Evolutionary conservation across 2,797 vertebrate species (phyloP).

Genomic region (Anguilla pacifica): DNA sequence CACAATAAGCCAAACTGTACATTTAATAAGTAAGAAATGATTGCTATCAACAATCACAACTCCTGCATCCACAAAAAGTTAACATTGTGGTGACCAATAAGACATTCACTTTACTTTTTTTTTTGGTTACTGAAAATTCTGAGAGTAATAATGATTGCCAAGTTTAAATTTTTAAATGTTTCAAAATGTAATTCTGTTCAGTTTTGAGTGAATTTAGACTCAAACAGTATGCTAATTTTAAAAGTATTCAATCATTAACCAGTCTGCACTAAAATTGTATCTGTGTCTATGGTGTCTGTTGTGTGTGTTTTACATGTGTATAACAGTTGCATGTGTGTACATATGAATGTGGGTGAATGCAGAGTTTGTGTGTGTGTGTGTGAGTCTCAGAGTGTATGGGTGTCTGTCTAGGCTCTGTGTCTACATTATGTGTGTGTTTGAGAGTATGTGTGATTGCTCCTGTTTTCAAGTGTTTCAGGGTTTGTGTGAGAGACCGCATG

Average conservation of each 20-base stretch:
- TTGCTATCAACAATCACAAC: not conserved
- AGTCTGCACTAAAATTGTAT: slow-evolving; percentile 23
- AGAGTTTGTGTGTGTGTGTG: not conserved
- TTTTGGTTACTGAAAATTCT: not conserved
- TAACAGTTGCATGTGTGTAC: not conserved
- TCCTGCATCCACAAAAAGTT: not conserved
- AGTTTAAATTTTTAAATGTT: not conserved
- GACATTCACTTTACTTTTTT: not conserved
- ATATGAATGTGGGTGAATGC: slow-evolving; percentile 40
- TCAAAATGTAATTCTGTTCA: slow-evolving; percentile 39
- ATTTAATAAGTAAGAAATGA: not conserved
- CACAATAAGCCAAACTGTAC: not conserved
- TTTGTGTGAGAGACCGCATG: not conserved
- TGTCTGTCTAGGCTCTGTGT: not conserved
- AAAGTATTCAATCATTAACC: too few species aligned
- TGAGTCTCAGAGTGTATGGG: slow-evolving; percentile 22
- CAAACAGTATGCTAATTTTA: not conserved
- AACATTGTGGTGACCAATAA: not conserved
- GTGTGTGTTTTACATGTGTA: not conserved
- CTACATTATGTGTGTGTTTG: not conserved
- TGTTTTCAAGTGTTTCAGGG: not conserved
- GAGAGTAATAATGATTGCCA: not conserved
- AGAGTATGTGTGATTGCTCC: not conserved
- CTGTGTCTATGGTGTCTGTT: slow-evolving; percentile 44
- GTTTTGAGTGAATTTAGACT: not conserved